A percentile compares a stretch with the other conserved stretches of the same genome.
phyloP scores from a whole-genome alignment of 2,888 invertebrate genomes.

The Kuschelorhynchus macadamiae region DNA sequence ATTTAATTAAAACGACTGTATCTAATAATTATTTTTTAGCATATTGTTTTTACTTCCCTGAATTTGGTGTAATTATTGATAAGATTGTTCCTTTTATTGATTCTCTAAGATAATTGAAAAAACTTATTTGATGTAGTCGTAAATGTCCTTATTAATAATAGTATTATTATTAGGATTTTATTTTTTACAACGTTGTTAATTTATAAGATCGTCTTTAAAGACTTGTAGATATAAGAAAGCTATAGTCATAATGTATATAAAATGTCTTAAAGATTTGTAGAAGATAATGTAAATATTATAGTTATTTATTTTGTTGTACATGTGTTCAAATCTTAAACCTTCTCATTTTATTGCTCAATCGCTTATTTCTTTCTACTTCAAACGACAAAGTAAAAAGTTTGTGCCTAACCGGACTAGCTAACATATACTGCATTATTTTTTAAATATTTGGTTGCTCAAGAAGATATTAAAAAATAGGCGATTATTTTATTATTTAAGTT shows the following conservation, averaged over 20 bases:
- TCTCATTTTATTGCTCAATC: constrained; percentile 13
- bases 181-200: not conserved
- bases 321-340: constrained; percentile 27
- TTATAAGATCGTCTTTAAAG: not conserved
- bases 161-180: too few species aligned
- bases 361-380: constrained; percentile 9
- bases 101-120: too few species aligned
- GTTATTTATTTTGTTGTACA: constrained; percentile 30
- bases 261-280: constrained; percentile 2
- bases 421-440: too few species aligned
- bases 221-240: not conserved
- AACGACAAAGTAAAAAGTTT: not conserved
- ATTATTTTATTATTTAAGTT: constrained; percentile 42
- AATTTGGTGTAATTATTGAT: too few species aligned
- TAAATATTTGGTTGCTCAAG: constrained; percentile 5
- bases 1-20: too few species aligned
- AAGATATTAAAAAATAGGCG: constrained; percentile 20
- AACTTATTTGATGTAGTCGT: too few species aligned
- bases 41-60: too few species aligned
- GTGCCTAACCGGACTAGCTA: not conserved
- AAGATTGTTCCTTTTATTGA: too few species aligned
- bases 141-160: too few species aligned
- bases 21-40: too few species aligned
- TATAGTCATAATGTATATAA: constrained; percentile 20
- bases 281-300: constrained; percentile 31